Evolutionary conservation across 2,113 vertebrate species (phyloP).

Genomic region (Dryoscopus gambensis): DNA sequence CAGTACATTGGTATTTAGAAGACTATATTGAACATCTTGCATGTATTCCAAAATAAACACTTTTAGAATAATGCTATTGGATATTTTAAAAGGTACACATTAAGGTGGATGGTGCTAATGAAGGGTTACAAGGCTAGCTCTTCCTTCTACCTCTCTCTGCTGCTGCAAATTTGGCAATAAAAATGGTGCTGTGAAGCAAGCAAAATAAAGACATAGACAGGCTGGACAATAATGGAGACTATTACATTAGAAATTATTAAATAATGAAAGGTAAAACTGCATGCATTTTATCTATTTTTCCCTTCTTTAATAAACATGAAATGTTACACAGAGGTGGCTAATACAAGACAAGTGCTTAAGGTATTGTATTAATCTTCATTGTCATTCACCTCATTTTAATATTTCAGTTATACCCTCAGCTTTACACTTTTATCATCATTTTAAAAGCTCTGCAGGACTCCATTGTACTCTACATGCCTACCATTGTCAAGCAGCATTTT

Average conservation of each 20-base stretch:
- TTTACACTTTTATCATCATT: accelerated
- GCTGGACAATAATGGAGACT: neutral
- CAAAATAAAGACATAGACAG: neutral
- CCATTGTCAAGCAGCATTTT: neutral
- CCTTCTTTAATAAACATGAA: neutral
- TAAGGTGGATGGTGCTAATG: neutral
- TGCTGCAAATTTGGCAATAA: neutral
- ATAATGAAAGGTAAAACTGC: neutral
- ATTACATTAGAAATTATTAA: neutral
- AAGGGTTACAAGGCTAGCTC: neutral
- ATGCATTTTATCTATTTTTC: neutral
- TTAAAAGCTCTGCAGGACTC: neutral
- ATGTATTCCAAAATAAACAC: neutral
- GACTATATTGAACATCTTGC: neutral
- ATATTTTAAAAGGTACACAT: neutral
- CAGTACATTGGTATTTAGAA: neutral
- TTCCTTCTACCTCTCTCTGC: neutral
- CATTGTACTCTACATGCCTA: neutral
- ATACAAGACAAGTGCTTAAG: neutral
- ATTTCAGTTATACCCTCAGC: neutral
- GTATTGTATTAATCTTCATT: neutral
- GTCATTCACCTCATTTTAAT: neutral
- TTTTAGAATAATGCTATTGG: neutral
- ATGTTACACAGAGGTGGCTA: neutral
- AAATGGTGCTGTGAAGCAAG: neutral